These are phyloP conservation scores for Columba janthina DNA, from an alignment of 2,113 vertebrate genomes.

Conservation along the genomic window DNA sequence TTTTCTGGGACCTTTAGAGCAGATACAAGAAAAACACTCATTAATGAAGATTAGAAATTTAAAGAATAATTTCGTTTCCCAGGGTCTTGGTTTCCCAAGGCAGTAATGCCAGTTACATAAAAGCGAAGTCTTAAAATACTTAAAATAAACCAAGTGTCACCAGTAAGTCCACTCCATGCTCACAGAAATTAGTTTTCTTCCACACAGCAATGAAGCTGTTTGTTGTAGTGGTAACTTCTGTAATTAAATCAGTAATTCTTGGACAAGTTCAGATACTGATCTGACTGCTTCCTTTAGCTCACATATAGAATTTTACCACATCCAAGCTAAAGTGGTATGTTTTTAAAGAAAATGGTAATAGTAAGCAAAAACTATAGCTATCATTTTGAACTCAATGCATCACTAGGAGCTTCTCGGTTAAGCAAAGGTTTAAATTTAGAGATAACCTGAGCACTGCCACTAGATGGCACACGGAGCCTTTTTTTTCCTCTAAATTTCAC, in stretches of 20 bases:
- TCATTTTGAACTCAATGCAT: background rate
- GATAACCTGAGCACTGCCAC: constrained; percentile 37
- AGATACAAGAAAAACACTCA: background rate
- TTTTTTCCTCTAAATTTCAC: background rate
- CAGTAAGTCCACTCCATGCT: background rate
- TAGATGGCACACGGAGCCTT: constrained; percentile 73
- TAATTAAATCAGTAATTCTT: background rate
- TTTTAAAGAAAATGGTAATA: background rate
- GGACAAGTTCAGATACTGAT: background rate
- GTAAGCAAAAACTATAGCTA: background rate
- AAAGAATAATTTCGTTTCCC: background rate
- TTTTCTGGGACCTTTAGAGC: background rate
- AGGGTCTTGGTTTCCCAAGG: background rate
- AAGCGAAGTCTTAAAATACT: background rate
- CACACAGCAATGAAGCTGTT: background rate
- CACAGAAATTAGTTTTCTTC: background rate
- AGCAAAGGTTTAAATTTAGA: background rate
- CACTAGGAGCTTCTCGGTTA: background rate
- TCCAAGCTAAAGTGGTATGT: background rate
- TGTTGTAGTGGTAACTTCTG: background rate
- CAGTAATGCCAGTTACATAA: background rate
- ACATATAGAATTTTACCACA: background rate
- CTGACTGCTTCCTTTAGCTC: background rate
- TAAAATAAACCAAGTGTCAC: background rate
- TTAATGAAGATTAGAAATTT: background rate